Evolutionary conservation across 2,113 vertebrate species (phyloP), one percentile per base, ranked within the genome.

Genomic region (Albula glossodonta): DNA sequence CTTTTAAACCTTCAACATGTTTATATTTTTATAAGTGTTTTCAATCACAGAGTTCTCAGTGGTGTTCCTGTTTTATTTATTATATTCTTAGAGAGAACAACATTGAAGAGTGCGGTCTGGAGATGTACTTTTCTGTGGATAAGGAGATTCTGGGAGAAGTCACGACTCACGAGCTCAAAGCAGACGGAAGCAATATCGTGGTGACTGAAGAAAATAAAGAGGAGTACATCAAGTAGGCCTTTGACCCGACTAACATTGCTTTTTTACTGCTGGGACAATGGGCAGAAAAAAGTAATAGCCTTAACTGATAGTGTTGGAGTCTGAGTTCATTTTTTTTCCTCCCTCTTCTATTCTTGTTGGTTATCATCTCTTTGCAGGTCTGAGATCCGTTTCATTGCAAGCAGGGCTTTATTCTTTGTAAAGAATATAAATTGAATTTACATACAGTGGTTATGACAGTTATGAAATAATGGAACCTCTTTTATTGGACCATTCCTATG

Each of bases 101-200:
- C 89, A 97, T 99, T 85, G 98, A 98, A 88, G 98, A 99, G 90
- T 99, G 98, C 90, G 96, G 96, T 74, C 95, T 99, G 92, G 98
- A 99, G 93, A 99, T 99, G 98, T 99, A 97, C 93, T 99, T 99
- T 93, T 99, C 98, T 0, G 98, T 99, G n/a, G 98, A 99, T 94
- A 99, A 99, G 90, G 98, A 99, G 95, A 97, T 99, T 91, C 90
- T 99, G 57, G 98, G 98, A 53, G 98, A 99, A 93, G 96, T 99
- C 87, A 98, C 97, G 89, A 99, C 98, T 89, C 98, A 99, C 50
- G 98, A 99, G 90, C 95, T 99, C 91, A 99, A 99, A 93, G 94
- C 97, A 85, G 97, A 98, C 86, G 98, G 98, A 85, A 98, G 98
- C 86, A 97, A 99, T 92, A 85, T 99, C 90, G 95, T 96, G 86